Percentiles rank a stretch among this genome's conserved stretches.
Evolutionary conservation across 1,140 invertebrate species (phyloP).

Genomic region (Aphaenogaster floridana): DNA sequence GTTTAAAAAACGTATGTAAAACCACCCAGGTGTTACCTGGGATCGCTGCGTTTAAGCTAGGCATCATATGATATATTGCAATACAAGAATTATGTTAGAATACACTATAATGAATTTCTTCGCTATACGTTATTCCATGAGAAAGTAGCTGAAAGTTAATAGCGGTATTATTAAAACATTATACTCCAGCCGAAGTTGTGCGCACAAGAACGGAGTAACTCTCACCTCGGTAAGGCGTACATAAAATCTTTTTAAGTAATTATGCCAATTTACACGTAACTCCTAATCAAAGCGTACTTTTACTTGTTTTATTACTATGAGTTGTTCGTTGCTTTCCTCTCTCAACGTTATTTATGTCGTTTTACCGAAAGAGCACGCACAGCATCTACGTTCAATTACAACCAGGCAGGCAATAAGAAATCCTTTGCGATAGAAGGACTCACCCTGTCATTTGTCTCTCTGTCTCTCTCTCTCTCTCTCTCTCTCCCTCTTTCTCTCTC

Average conservation of each 20-base stretch:
- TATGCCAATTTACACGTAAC: conserved; percentile 4
- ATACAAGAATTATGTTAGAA: not conserved
- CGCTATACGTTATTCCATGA: not conserved
- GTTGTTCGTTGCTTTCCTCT: not conserved
- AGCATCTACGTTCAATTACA: not conserved
- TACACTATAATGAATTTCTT: not conserved
- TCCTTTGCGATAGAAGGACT: conserved; percentile 1
- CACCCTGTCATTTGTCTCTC: not conserved
- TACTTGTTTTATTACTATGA: not conserved
- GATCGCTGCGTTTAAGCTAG: not conserved
- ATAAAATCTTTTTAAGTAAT: not conserved
- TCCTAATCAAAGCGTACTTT: not conserved
- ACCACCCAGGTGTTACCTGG: too few species aligned
- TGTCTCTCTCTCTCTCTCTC: not conserved
- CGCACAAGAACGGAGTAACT: not conserved
- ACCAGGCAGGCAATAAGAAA: not conserved
- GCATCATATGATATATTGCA: conserved; percentile 4
- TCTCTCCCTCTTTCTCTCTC: not conserved
- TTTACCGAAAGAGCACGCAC: conserved; percentile 1
- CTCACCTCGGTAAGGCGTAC: not conserved
- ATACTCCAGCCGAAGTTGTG: not conserved
- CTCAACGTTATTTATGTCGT: not conserved
- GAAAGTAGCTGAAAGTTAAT: conserved; percentile 18
- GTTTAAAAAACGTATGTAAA: too few species aligned
- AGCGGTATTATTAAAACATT: not conserved